Evolutionary conservation across 2,113 vertebrate genomes (phyloP).

Genomic region (Saguinus imperator): DNA sequence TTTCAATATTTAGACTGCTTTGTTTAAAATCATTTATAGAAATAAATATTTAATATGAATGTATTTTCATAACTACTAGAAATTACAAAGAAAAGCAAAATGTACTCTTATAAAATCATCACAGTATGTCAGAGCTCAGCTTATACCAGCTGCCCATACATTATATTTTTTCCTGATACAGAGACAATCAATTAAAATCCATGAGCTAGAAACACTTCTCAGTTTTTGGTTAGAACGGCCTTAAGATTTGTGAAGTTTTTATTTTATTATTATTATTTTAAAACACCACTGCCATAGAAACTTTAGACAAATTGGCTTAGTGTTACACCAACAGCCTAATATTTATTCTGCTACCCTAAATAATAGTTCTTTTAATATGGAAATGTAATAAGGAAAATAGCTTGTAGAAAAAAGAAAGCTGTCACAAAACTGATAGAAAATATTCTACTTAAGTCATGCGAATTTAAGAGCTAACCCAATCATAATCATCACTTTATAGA

Average conservation of each 20-base stretch:
- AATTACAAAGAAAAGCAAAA: constrained; percentile 25
- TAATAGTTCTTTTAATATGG: constrained; percentile 1
- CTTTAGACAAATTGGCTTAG: not conserved
- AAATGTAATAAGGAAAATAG: constrained; percentile 14
- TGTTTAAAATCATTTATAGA: constrained; percentile 6
- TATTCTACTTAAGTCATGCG: not conserved
- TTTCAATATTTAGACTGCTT: constrained; percentile 10
- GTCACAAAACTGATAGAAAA: constrained; percentile 9
- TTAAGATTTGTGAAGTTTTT: not conserved
- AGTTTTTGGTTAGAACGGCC: constrained; percentile 26
- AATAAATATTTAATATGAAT: not conserved
- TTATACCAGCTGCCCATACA: not conserved
- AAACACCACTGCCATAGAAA: not conserved
- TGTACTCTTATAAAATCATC: not conserved
- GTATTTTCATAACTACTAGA: constrained; percentile 33
- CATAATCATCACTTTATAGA: not conserved
- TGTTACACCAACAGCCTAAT: constrained; percentile 30
- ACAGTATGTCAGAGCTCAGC: not conserved
- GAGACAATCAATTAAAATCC: constrained; percentile 34
- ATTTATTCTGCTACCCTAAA: not conserved
- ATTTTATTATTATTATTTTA: not conserved
- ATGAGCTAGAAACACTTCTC: constrained; percentile 12
- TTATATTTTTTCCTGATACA: not conserved
- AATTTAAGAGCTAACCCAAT: constrained; percentile 31
- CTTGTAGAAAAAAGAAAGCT: not conserved